phyloP scores from a whole-genome alignment of 2,888 invertebrate genomes.

The Drosophila emarginata region DNA sequence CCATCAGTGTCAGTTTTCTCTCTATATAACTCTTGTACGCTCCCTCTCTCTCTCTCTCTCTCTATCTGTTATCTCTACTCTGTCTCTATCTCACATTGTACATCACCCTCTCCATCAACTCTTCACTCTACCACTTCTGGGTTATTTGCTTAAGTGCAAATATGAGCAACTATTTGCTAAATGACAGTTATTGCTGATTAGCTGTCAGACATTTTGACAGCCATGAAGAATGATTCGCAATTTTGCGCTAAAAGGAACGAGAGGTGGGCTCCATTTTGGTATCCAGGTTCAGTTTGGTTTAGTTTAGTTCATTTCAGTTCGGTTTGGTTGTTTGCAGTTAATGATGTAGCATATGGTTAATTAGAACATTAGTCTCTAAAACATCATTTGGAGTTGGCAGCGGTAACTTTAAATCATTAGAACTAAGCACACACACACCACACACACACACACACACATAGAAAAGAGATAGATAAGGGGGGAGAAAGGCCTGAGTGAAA shows the following conservation, averaged over 20 bases:
- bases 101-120: constrained; percentile 1
- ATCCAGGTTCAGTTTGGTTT: background rate
- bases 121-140: constrained; percentile 34
- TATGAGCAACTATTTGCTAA: constrained; percentile 79
- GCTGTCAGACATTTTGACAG: constrained; percentile 78
- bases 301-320: background rate
- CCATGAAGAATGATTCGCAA: constrained; percentile 74
- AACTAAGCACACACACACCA: constrained; percentile 1
- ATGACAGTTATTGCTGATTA: constrained; percentile 79
- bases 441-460: background rate
- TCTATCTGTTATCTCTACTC: constrained; percentile 2
- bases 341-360: constrained; percentile 75
- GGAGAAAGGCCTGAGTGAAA: background rate
- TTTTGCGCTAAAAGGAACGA: constrained; percentile 53
- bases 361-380: constrained; percentile 69
- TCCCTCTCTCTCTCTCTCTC: background rate
- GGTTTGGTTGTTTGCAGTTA: constrained; percentile 56
- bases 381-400: constrained; percentile 10
- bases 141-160: constrained; percentile 79
- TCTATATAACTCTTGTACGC: no score
- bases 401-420: constrained; percentile 67
- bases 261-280: constrained; percentile 16
- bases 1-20: constrained; percentile 61
- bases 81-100: background rate
- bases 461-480: background rate